phyloP scores from a whole-genome alignment of 1,140 invertebrate genomes.

The Magallana ariakensis region DNA sequence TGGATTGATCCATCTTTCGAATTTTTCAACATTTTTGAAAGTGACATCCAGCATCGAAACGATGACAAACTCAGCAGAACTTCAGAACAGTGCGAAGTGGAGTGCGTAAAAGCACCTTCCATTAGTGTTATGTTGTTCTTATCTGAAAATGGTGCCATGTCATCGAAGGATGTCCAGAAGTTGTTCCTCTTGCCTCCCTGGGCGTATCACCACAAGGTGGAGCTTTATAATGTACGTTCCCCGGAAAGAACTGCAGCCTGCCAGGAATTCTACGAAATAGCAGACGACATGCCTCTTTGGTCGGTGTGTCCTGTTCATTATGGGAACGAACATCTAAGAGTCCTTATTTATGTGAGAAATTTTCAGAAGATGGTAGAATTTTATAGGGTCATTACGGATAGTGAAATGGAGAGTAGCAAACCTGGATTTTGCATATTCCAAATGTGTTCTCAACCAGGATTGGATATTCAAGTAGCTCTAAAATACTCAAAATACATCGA shows the following conservation, averaged over 20 bases:
- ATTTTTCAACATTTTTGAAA: slow-evolving; percentile 48
- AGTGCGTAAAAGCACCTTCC: slow-evolving; percentile 55
- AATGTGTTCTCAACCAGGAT: slow-evolving; percentile 55
- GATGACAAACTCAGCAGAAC: neutral
- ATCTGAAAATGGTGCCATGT: slow-evolving; percentile 58
- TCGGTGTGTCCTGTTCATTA: slow-evolving; percentile 60
- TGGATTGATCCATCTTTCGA: slow-evolving; percentile 59
- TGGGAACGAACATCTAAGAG: slow-evolving; percentile 58
- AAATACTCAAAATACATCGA: slow-evolving; percentile 64
- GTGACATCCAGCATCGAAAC: neutral
- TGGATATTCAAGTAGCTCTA: slow-evolving; percentile 63
- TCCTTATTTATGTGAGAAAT: slow-evolving; percentile 64
- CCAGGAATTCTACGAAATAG: slow-evolving; percentile 67
- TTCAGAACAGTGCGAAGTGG: slow-evolving; percentile 41
- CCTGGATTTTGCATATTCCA: slow-evolving; percentile 68
- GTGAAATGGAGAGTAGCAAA: slow-evolving; percentile 69
- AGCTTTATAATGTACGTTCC: slow-evolving; percentile 57
- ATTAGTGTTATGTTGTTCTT: slow-evolving; percentile 66
- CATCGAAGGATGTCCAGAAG: slow-evolving; percentile 42
- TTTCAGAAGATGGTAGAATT: slow-evolving; percentile 71
- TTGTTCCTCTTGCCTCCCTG: slow-evolving; percentile 60
- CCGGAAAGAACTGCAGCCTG: slow-evolving; percentile 55
- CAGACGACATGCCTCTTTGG: slow-evolving; percentile 64
- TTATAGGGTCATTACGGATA: slow-evolving; percentile 67
- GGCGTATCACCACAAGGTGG: slow-evolving; percentile 69